Conservation (phyloP, 2,797 vertebrate genomes). For the Sebastes cheni region DNA sequence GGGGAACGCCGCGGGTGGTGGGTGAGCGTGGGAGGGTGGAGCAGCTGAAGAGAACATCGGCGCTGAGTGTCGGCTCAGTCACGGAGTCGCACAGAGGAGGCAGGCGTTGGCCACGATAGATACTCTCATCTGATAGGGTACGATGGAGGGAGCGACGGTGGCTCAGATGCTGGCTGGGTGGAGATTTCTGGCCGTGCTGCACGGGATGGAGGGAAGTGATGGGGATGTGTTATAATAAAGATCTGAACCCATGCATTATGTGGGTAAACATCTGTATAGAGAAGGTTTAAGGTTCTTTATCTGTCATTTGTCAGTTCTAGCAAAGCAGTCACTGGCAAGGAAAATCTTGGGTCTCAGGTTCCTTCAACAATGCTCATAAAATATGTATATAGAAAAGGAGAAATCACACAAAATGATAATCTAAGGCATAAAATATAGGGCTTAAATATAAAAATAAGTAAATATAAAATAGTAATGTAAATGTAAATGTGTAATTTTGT, state of each 20-base stretch:
- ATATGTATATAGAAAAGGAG: too few relatives aligned
- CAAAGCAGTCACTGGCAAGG: too few relatives aligned
- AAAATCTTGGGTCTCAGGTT: too few relatives aligned
- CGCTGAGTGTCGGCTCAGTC: constrained; percentile 87
- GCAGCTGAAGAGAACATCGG: constrained; percentile 96
- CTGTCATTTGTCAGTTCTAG: too few relatives aligned
- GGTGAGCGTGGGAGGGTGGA: constrained; percentile 92
- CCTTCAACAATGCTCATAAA: too few relatives aligned
- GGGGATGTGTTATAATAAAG: neutral
- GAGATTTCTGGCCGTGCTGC: constrained; percentile 77
- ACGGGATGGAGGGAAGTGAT: neutral
- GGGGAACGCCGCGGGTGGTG: constrained; percentile 91
- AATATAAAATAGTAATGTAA: too few relatives aligned
- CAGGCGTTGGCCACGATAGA: constrained; percentile 94
- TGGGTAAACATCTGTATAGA: neutral
- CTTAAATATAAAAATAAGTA: too few relatives aligned
- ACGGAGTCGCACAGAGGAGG: constrained; percentile 83
- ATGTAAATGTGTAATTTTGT: too few relatives aligned
- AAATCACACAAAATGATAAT: too few relatives aligned
- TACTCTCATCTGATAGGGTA: constrained; percentile 97
- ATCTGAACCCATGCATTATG: neutral
- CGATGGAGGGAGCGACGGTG: constrained; percentile 92
- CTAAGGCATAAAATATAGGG: too few relatives aligned
- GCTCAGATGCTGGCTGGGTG: constrained; percentile 84
- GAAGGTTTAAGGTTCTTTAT: too few relatives aligned